Conservation (phyloP, 2,797 vertebrate species). For the Crotalus adamanteus region DNA sequence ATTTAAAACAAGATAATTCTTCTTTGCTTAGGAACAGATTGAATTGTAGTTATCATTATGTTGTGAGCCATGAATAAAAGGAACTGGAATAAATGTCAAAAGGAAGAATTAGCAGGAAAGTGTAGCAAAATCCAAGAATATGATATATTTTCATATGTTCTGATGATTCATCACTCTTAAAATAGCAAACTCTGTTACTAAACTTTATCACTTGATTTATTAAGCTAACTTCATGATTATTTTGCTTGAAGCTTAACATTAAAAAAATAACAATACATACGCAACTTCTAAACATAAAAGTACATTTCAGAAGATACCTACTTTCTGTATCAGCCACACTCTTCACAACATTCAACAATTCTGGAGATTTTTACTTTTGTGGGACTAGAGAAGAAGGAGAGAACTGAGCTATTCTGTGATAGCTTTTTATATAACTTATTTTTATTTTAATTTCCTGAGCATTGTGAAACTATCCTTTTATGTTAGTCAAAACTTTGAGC, state of each 20-base stretch:
- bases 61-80: background rate
- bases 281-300: constrained; percentile 34
- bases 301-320: background rate
- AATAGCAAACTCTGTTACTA: constrained; percentile 67
- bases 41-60: background rate
- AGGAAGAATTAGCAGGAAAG: constrained; percentile 56
- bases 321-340: background rate
- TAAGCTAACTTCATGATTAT: constrained; percentile 58
- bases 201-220: constrained; percentile 61
- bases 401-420: background rate
- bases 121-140: constrained; percentile 51
- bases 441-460: background rate
- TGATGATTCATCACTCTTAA: constrained; percentile 65
- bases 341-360: background rate
- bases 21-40: background rate
- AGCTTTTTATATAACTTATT: background rate
- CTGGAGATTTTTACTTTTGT: background rate
- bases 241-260: constrained; percentile 62
- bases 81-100: constrained; percentile 36
- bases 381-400: background rate
- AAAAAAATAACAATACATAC: constrained; percentile 51
- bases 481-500: background rate
- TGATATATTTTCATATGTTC: constrained; percentile 64
- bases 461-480: background rate
- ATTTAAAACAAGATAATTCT: background rate